Evolutionary conservation across 2,797 vertebrate genomes (phyloP).

Genomic region (Girardinus metallicus): DNA sequence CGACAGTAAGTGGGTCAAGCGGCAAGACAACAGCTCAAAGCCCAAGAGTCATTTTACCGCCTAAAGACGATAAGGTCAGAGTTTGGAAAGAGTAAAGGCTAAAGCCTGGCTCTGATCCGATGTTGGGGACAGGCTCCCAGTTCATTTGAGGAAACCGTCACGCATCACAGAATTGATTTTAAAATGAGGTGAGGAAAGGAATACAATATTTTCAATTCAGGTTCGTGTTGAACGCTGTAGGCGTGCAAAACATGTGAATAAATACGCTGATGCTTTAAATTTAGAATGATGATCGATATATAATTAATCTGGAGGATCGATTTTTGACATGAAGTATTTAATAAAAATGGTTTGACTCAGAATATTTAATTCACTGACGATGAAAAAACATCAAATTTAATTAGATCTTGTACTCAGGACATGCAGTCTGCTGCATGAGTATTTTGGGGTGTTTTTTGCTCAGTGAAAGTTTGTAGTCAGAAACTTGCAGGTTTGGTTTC

Average conservation of each 20-base stretch:
- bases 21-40: conserved; percentile 11
- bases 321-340: not conserved
- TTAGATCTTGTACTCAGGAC: not conserved
- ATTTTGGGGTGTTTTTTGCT: not conserved
- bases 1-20: conserved; percentile 14
- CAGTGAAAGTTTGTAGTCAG: not conserved
- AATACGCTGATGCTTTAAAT: not conserved
- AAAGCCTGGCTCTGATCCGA: conserved; percentile 1
- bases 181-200: not conserved
- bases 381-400: not conserved
- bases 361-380: not conserved
- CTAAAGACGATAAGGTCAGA: conserved; percentile 2
- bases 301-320: not conserved
- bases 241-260: not conserved
- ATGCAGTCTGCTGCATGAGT: too few relatives aligned
- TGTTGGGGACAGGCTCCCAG: not conserved
- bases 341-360: not conserved
- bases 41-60: not conserved
- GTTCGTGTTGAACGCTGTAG: not conserved
- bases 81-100: conserved; percentile 5
- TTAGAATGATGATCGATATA: not conserved
- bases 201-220: not conserved
- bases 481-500: not conserved
- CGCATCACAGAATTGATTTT: not conserved
- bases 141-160: not conserved